These are phyloP conservation scores for Agapetus fuscipes DNA, from an alignment of 2,888 invertebrate genomes.

Conservation along the genomic window DNA sequence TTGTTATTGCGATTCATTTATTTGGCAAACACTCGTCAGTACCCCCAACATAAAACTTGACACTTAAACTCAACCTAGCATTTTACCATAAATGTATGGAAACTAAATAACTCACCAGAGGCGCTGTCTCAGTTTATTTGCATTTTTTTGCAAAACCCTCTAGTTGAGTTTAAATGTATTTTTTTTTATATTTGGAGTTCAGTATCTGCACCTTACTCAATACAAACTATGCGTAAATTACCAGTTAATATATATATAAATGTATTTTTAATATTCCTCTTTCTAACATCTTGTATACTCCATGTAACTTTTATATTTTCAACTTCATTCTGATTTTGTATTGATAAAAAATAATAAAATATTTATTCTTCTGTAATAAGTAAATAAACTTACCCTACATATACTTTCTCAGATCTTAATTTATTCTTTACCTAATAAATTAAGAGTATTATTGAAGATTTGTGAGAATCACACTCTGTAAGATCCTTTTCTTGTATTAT, in stretches of 20 bases:
- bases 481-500: too few species aligned
- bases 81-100: too few species aligned
- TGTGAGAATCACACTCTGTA: not conserved
- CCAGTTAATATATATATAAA: slow-evolving; percentile 12
- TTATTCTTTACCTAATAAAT: slow-evolving; percentile 17
- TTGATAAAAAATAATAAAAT: too few species aligned
- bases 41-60: too few species aligned
- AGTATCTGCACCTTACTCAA: slow-evolving; percentile 15
- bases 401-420: slow-evolving; percentile 16
- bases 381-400: slow-evolving; percentile 6
- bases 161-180: too few species aligned
- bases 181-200: too few species aligned
- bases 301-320: slow-evolving; percentile 8
- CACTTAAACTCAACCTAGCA: too few species aligned
- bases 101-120: too few species aligned
- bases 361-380: slow-evolving; percentile 6
- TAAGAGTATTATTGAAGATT: slow-evolving; percentile 16
- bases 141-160: too few species aligned
- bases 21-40: too few species aligned
- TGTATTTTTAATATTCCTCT: slow-evolving; percentile 12
- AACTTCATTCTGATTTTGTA: too few species aligned
- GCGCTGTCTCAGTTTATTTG: too few species aligned
- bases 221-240: slow-evolving; percentile 14
- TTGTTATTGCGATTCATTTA: slow-evolving; percentile 17
- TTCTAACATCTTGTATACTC: slow-evolving; percentile 9